These are phyloP conservation scores for Pentalonia nigronervosa DNA, from an alignment of 1,140 invertebrate genomes.

Conservation along the genomic window DNA sequence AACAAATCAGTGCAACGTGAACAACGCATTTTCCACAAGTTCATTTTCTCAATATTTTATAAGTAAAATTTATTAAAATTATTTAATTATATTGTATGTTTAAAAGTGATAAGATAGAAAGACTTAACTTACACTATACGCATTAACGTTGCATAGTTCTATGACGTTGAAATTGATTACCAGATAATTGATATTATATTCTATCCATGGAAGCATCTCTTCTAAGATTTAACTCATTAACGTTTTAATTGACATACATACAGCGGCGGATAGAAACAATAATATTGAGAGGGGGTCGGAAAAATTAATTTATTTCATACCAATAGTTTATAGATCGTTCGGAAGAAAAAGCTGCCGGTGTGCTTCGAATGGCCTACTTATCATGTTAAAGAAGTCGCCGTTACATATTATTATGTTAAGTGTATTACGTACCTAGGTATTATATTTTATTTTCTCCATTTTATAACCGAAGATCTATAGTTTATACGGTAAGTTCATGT, in stretches of 20 bases:
- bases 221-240: not conserved
- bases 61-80: too few relatives aligned
- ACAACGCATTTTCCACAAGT: not conserved
- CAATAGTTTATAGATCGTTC: not conserved
- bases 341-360: not conserved
- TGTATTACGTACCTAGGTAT: not conserved
- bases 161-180: not conserved
- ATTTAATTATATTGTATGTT: too few relatives aligned
- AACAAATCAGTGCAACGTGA: too few relatives aligned
- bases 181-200: too few relatives aligned
- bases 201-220: too few relatives aligned
- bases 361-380: not conserved
- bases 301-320: not conserved
- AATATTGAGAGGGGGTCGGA: not conserved
- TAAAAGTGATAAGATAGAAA: too few relatives aligned
- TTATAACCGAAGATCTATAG: not conserved
- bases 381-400: accelerated
- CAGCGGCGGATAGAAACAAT: not conserved
- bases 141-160: not conserved
- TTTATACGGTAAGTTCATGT: too few relatives aligned
- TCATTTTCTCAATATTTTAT: not conserved
- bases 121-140: too few relatives aligned
- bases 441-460: not conserved
- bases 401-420: not conserved
- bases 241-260: too few relatives aligned